phyloP scores from a whole-genome alignment of 2,888 invertebrate genomes.

The Torymus auratus region DNA sequence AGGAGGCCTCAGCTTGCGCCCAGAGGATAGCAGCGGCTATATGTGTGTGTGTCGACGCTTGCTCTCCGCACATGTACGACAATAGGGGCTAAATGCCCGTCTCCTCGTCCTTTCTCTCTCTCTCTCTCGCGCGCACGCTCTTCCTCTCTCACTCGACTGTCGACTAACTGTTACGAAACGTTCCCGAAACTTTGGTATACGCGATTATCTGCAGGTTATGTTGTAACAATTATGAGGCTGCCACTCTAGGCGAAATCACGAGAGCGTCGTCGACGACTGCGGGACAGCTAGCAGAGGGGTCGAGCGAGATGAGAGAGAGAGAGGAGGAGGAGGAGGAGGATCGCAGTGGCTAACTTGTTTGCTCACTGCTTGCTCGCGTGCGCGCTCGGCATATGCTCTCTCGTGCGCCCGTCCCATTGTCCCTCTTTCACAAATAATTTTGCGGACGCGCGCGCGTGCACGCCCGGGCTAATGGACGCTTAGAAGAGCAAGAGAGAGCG shows the following conservation, averaged over 20 bases:
- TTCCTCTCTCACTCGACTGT: conserved; percentile 56
- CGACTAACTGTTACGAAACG: conserved; percentile 74
- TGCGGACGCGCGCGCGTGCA: conserved; percentile 62
- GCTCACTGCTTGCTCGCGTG: conserved; percentile 61
- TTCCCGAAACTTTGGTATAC: conserved; percentile 74
- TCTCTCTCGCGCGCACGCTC: conserved; percentile 9
- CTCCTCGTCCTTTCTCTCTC: conserved; percentile 61
- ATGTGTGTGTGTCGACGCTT: neutral
- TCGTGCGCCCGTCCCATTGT: conserved; percentile 66
- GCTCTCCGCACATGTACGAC: conserved; percentile 68
- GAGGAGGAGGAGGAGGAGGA: too few relatives aligned
- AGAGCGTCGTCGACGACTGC: conserved; percentile 46
- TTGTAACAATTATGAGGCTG: conserved; percentile 76
- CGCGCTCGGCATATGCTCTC: conserved; percentile 61
- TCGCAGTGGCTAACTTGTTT: conserved; percentile 73
- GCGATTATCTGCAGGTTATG: conserved; percentile 76
- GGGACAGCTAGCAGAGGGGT: conserved; percentile 1
- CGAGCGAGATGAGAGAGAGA: neutral
- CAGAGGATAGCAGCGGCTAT: conserved; percentile 54
- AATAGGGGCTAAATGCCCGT: conserved; percentile 76
- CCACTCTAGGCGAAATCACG: conserved; percentile 73
- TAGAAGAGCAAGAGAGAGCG: conserved; percentile 37
- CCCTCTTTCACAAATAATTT: conserved; percentile 72
- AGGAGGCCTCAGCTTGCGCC: conserved; percentile 65
- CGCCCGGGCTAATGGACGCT: conserved; percentile 64